Evolutionary conservation across 2,797 vertebrate species (phyloP).

Genomic region (Australoheros facetus): DNA sequence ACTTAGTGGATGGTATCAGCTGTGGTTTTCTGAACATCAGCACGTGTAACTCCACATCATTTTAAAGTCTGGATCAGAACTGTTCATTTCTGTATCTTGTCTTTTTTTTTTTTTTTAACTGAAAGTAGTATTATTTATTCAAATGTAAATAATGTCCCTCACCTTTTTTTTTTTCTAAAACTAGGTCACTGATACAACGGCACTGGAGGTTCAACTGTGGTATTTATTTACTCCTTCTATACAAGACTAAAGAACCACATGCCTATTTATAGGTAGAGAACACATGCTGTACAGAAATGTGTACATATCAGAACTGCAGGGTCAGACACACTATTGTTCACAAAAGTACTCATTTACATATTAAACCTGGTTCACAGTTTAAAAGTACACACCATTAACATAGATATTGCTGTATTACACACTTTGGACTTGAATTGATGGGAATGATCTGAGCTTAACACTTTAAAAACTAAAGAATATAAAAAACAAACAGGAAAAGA

Average conservation of each 20-base stretch:
- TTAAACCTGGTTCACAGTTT: conserved; percentile 57
- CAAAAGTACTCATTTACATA: conserved; percentile 14
- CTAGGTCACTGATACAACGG: background rate
- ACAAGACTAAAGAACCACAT: conserved; percentile 25
- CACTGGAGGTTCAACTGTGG: conserved; percentile 2
- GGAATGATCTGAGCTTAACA: conserved; percentile 24
- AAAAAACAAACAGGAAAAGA: background rate
- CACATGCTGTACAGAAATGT: conserved; percentile 28
- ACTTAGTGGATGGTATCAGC: background rate
- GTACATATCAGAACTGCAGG: background rate
- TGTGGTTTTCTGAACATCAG: background rate
- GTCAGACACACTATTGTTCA: conserved; percentile 16
- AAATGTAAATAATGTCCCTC: background rate
- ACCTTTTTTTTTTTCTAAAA: background rate
- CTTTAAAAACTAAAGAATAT: background rate
- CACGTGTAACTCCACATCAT: background rate
- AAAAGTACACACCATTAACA: conserved; percentile 29
- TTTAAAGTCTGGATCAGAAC: background rate
- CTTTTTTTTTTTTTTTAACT: background rate
- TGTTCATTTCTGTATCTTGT: background rate
- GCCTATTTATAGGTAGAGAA: conserved; percentile 19
- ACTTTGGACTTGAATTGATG: conserved; percentile 57
- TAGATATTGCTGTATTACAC: conserved; percentile 64
- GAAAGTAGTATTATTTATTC: background rate
- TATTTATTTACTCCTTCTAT: conserved; percentile 57